Evolutionary conservation across 2,113 vertebrate genomes (phyloP).

Genomic region (Poicephalus gulielmi): DNA sequence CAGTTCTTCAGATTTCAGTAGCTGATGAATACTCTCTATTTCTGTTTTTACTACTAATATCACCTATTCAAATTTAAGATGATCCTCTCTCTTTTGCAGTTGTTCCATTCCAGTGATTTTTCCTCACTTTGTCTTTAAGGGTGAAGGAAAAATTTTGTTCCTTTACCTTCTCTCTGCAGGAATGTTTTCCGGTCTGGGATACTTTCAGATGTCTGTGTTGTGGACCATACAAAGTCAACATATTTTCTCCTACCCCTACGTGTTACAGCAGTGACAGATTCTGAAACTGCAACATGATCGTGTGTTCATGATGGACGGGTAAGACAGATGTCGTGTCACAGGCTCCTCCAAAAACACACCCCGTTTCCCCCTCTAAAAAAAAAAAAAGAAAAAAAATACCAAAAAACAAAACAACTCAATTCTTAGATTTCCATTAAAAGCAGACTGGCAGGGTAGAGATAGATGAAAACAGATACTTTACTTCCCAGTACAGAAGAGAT

Average conservation of each 20-base stretch:
- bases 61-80: not conserved
- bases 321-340: not conserved
- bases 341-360: fast-evolving
- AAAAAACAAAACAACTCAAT: not conserved
- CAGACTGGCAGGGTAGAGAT: not conserved
- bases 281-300: not conserved
- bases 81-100: not conserved
- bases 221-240: not conserved
- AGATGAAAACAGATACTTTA: not conserved
- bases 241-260: not conserved
- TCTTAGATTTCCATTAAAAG: not conserved
- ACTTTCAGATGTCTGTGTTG: not conserved
- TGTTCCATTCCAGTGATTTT: not conserved
- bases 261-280: not conserved
- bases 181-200: not conserved
- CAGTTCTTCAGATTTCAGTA: not conserved
- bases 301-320: not conserved
- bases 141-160: not conserved
- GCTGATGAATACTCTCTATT: not conserved
- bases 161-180: not conserved
- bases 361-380: not conserved
- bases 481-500: not conserved
- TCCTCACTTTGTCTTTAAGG: not conserved
- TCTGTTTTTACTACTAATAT: not conserved
- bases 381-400: too few relatives aligned